These are phyloP conservation scores for Lepidochitona cinerea DNA, from an alignment of 2,888 invertebrate genomes.

Conservation along the genomic window DNA sequence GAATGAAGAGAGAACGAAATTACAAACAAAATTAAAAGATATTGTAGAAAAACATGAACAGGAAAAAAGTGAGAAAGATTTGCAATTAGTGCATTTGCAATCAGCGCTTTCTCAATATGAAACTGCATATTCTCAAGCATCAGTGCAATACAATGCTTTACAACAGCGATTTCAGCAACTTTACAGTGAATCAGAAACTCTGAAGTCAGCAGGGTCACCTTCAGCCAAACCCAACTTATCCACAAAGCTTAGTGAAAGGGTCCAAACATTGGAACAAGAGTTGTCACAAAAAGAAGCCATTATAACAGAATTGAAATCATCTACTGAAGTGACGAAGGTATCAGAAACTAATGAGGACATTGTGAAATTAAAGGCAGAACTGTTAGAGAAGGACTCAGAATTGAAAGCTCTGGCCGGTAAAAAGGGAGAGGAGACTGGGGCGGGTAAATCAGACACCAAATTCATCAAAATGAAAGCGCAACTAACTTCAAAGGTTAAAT, in stretches of 20 bases:
- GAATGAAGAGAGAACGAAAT: slow-evolving; percentile 77
- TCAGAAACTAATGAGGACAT: slow-evolving; percentile 51
- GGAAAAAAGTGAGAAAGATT: slow-evolving; percentile 72
- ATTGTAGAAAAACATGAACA: slow-evolving; percentile 58
- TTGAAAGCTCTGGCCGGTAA: slow-evolving; percentile 26
- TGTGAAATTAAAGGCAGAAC: slow-evolving; percentile 78
- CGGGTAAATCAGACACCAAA: slow-evolving; percentile 51
- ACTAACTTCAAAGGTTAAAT: slow-evolving; percentile 63
- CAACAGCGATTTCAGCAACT: slow-evolving; percentile 61
- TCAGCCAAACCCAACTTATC: slow-evolving; percentile 71
- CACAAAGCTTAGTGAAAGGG: not conserved
- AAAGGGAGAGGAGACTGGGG: slow-evolving; percentile 21
- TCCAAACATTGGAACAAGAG: slow-evolving; percentile 17
- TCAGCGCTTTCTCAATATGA: slow-evolving; percentile 53
- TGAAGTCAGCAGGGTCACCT: slow-evolving; percentile 12
- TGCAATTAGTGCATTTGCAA: slow-evolving; percentile 65
- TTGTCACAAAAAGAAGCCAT: slow-evolving; percentile 14
- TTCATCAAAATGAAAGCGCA: slow-evolving; percentile 66
- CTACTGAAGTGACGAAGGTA: not conserved
- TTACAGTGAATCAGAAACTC: slow-evolving; percentile 27
- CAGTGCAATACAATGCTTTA: slow-evolving; percentile 53
- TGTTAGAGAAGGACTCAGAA: slow-evolving; percentile 75
- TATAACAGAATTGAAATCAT: slow-evolving; percentile 5
- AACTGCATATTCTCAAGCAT: slow-evolving; percentile 56
- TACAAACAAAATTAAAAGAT: slow-evolving; percentile 72